Evolutionary conservation across 2,888 invertebrate species (phyloP).

Genomic region (Polyploca ridens): DNA sequence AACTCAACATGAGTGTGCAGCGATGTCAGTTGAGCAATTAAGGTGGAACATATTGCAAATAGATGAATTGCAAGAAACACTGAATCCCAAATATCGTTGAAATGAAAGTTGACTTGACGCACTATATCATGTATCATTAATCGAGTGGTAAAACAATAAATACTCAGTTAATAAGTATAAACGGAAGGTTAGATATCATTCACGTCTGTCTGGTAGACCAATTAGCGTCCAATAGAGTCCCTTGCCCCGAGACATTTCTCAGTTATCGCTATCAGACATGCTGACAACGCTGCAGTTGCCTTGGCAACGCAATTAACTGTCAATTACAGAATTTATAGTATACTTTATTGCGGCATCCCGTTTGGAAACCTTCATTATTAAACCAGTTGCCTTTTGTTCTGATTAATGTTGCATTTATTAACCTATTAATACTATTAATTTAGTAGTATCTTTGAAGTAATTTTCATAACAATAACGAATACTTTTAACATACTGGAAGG

Average conservation of each 20-base stretch:
- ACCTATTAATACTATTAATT: not conserved
- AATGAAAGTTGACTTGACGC: conserved; percentile 29
- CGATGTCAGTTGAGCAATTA: conserved; percentile 39
- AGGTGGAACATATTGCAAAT: conserved; percentile 30
- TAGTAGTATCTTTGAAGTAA: not conserved
- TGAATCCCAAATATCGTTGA: conserved; percentile 35
- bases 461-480: not conserved
- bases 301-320: conserved; percentile 63
- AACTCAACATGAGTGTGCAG: conserved; percentile 30
- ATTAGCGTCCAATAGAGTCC: conserved; percentile 72
- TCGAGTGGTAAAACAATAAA: conserved; percentile 28
- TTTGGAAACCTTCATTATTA: not conserved
- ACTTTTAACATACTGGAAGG: not conserved
- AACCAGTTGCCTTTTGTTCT: conserved; percentile 2
- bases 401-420: not conserved
- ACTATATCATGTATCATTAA: conserved; percentile 28
- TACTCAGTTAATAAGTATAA: conserved; percentile 23
- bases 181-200: conserved; percentile 46
- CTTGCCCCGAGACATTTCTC: conserved; percentile 65
- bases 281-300: conserved; percentile 52
- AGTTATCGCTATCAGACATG: conserved; percentile 58
- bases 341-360: conserved; percentile 26
- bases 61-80: conserved; percentile 21
- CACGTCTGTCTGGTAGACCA: conserved; percentile 68
- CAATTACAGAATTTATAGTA: conserved; percentile 60